A percentile compares a stretch with the other conserved stretches of the same genome.
phyloP scores from a whole-genome alignment of 1,140 invertebrate species.

The Thereuonema tuberculata region DNA sequence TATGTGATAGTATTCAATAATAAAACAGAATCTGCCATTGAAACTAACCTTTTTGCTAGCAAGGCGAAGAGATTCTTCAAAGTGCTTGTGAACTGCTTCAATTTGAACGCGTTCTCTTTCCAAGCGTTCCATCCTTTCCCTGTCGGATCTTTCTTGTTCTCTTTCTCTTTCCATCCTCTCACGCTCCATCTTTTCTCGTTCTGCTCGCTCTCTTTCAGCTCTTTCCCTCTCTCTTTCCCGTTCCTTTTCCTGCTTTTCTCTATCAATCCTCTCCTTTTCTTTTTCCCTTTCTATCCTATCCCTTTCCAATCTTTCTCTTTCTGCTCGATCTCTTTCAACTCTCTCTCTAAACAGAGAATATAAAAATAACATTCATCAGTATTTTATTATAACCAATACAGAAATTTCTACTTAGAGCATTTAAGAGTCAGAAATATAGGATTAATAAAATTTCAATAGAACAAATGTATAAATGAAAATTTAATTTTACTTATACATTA shows the following conservation, averaged over 20 bases:
- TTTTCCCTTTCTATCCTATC: conserved; percentile 22
- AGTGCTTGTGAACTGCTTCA: conserved; percentile 72
- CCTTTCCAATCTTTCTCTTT: conserved; percentile 10
- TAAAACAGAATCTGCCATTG: no score
- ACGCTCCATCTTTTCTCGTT: conserved; percentile 41
- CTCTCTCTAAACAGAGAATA: no score
- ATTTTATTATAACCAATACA: no score
- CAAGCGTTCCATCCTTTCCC: conserved; percentile 22
- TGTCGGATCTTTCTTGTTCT: conserved; percentile 37
- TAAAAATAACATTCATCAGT: no score
- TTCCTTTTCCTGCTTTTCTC: conserved; percentile 34
- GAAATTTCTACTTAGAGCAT: no score
- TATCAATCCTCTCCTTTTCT: conserved; percentile 39
- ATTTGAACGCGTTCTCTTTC: conserved; percentile 26
- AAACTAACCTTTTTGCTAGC: conserved; percentile 76
- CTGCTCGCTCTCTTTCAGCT: conserved; percentile 43
- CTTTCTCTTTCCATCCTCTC: conserved; percentile 27
- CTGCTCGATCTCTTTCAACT: no score
- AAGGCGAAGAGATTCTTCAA: conserved; percentile 68
- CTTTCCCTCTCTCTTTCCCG: conserved; percentile 29
- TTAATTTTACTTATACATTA: no score
- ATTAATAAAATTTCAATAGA: no score
- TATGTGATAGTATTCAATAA: no score
- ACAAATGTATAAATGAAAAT: no score
- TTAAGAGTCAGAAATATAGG: no score